Evolutionary conservation across 2,888 invertebrate species (phyloP).

Genomic region (Dysmachus trigonus): DNA sequence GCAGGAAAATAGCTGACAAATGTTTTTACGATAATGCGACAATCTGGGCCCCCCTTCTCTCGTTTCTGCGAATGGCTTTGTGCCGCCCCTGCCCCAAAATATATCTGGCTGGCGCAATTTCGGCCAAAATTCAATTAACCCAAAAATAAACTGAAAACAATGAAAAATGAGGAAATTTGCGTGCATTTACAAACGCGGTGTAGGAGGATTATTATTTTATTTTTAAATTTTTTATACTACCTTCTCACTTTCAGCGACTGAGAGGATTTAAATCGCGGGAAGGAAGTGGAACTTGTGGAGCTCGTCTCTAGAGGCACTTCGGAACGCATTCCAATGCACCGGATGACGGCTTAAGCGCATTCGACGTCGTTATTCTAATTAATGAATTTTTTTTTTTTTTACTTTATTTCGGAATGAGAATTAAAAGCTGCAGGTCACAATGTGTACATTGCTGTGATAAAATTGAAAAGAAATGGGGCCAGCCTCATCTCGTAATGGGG

Average conservation of each 20-base stretch:
- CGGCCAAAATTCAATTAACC: constrained; percentile 1
- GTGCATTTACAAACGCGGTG: background rate
- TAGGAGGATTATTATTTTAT: background rate
- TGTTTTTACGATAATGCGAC: background rate
- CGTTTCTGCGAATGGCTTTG: background rate
- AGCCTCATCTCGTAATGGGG: background rate
- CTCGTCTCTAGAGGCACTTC: background rate
- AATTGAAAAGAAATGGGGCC: background rate
- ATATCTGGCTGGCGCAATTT: background rate
- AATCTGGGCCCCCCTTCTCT: background rate
- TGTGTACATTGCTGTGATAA: constrained; percentile 1
- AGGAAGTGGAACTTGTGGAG: background rate
- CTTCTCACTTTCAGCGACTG: background rate
- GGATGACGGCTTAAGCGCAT: background rate
- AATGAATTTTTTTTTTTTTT: background rate
- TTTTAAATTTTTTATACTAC: background rate
- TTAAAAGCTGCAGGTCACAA: constrained; percentile 21
- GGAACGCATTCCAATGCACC: constrained; percentile 1
- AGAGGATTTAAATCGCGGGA: background rate
- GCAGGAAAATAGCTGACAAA: background rate
- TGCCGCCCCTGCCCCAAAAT: background rate
- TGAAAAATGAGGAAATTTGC: background rate
- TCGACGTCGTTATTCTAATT: constrained; percentile 19
- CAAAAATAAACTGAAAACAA: constrained; percentile 5
- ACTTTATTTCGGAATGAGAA: background rate